These are phyloP conservation scores for Daboia siamensis DNA, from an alignment of 2,113 vertebrate species.

Conservation along the genomic window DNA sequence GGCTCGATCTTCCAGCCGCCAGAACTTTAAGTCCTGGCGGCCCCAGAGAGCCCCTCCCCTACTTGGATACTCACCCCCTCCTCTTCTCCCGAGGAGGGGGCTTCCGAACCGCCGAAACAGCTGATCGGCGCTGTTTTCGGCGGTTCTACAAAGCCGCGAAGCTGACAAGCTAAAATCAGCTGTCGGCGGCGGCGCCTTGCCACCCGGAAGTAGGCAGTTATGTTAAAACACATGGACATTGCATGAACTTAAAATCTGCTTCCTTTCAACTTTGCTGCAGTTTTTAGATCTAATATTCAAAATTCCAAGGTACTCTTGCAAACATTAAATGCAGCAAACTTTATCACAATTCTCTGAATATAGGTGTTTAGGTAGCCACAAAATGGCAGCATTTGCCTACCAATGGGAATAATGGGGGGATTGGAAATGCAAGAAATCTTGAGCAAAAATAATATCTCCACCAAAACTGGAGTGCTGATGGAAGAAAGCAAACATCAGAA, in stretches of 20 bases:
- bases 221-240: background rate
- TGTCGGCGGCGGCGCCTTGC: too few relatives aligned
- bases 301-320: background rate
- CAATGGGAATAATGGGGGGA: background rate
- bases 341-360: background rate
- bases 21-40: too few relatives aligned
- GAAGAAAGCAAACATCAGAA: background rate
- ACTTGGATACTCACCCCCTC: too few relatives aligned
- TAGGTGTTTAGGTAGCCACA: background rate
- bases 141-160: too few relatives aligned
- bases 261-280: background rate
- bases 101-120: too few relatives aligned
- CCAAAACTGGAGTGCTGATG: background rate
- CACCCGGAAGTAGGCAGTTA: too few relatives aligned
- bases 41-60: too few relatives aligned
- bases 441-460: background rate
- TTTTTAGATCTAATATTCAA: background rate
- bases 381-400: background rate
- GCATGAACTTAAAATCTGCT: background rate
- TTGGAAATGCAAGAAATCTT: background rate
- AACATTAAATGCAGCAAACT: background rate
- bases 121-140: too few relatives aligned
- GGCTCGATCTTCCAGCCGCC: too few relatives aligned
- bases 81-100: too few relatives aligned
- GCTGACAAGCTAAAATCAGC: too few relatives aligned